These are phyloP conservation scores for Melanotaenia parkinsoni DNA, from an alignment of 2,797 vertebrate species.

Conservation along the genomic window DNA sequence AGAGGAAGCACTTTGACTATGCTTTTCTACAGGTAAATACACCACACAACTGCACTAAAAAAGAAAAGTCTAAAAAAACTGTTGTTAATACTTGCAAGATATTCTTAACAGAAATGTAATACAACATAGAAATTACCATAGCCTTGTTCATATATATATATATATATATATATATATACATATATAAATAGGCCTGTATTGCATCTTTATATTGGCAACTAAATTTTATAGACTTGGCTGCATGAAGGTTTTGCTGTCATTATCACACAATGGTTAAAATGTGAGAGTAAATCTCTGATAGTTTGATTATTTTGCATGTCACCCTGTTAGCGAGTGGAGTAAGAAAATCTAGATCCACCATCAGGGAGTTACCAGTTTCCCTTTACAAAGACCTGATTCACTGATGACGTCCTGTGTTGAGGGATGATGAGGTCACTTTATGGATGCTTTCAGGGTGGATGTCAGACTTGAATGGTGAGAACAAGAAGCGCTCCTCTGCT, in stretches of 20 bases:
- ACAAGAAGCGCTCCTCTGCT: constrained; percentile 43
- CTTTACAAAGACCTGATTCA: constrained; percentile 80
- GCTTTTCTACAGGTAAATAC: no score
- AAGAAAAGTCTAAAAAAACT: no score
- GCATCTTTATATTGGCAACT: neutral
- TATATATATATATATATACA: no score
- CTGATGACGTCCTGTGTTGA: constrained; percentile 72
- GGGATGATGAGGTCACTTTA: constrained; percentile 80
- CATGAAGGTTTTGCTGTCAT: neutral
- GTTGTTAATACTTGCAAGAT: no score
- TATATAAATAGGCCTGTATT: no score
- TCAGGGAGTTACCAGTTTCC: constrained; percentile 69
- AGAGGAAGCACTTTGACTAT: no score
- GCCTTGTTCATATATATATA: no score
- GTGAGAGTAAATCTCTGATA: neutral
- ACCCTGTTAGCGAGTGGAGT: constrained; percentile 36
- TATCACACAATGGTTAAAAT: neutral
- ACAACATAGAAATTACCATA: no score
- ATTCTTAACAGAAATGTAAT: no score
- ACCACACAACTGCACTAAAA: no score
- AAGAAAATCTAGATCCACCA: constrained; percentile 67
- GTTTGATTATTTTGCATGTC: neutral
- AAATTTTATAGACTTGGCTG: neutral
- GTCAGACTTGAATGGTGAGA: constrained; percentile 74
- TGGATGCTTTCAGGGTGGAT: constrained; percentile 70